Base-by-base conservation (phyloP, 1,140 invertebrate species). In the Psilanteris sp. region DNA sequence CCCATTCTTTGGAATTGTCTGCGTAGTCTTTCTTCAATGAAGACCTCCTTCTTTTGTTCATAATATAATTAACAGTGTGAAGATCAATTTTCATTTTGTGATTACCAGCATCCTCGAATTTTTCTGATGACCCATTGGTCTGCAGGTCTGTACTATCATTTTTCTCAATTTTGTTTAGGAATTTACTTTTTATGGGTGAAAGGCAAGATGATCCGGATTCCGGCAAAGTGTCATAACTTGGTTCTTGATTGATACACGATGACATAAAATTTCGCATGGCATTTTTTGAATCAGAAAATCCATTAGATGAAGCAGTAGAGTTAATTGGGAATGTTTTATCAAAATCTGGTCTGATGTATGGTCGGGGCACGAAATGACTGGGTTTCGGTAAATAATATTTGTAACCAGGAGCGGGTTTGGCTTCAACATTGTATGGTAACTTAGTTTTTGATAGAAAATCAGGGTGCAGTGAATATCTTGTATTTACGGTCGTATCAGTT, bases 31-130 rank as follows among this genome's bases (percentile, higher is more conserved):
- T 59, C 4, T 11, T 67, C 3, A 39, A 13, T 4, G 18, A 36
- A 27, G 37, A 44, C 6, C 11, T 48, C 34, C 43, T 54, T 31
- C 34, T 52, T 2, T 34, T 54, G 46, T 67, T 61, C 46, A 61
- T 57, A 13, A 75, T 62, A 20, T 55, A 57, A 10, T 57, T 48
- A 1, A 68, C 44, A 8, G 62, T 61, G 1, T 46, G 32, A 1
- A 67, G 6, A n/a, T 74, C 61, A 20, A 74, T 66, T 22, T 67
- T 67, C 61, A 74, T 74, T 32, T 61, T 73, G 14, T 55, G 29
- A n/a, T 54, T 11, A 29, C 4, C 20, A 22, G 7, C 3, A 14
- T 50, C 24, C 8, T 52, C 48, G 4, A 24, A 15, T 1, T 64
- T 24, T 48, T 31, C 15, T 1, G 16, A 9, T 7, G 18, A 29